These are phyloP conservation scores for Cheilosia variabilis DNA, from an alignment of 2,888 invertebrate species.

Conservation along the genomic window DNA sequence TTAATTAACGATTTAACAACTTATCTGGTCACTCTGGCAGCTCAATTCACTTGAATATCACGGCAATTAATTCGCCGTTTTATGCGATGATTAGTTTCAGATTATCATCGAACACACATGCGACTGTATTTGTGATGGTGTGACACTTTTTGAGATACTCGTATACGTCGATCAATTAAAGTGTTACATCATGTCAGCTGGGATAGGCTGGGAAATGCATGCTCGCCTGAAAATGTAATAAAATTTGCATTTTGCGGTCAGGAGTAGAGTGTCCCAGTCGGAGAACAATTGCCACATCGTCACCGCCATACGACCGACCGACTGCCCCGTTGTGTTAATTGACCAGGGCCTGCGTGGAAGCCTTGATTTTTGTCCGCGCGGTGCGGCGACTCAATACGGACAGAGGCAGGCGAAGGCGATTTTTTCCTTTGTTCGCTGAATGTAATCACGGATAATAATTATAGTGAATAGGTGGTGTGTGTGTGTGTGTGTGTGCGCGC, in stretches of 20 bases:
- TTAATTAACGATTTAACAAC: constrained; percentile 75
- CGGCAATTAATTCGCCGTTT: constrained; percentile 72
- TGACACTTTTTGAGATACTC: constrained; percentile 35
- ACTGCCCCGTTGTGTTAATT: constrained; percentile 63
- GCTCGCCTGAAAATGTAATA: constrained; percentile 51
- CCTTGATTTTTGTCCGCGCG: constrained; percentile 1
- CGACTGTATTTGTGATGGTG: constrained; percentile 15
- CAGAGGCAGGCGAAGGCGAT: constrained; percentile 21
- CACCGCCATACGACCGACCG: constrained; percentile 1
- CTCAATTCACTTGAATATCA: constrained; percentile 74
- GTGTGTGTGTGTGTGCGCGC: constrained; percentile 8
- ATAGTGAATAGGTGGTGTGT: constrained; percentile 70
- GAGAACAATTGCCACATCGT: constrained; percentile 67
- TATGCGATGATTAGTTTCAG: constrained; percentile 71
- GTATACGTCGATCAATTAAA: constrained; percentile 20
- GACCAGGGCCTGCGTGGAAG: constrained; percentile 52
- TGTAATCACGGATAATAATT: constrained; percentile 75
- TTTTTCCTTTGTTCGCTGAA: constrained; percentile 64
- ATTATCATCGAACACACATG: constrained; percentile 52
- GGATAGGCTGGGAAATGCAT: constrained; percentile 34
- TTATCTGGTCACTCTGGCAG: constrained; percentile 75
- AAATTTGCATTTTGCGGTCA: constrained; percentile 74
- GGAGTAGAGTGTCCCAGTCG: constrained; percentile 59
- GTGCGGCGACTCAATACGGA: no score
- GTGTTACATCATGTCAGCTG: constrained; percentile 50